Percentiles rank a stretch among this genome's conserved stretches.
These are phyloP conservation scores for Agrotis puta DNA, from an alignment of 2,888 invertebrate genomes.

Conservation along the genomic window DNA sequence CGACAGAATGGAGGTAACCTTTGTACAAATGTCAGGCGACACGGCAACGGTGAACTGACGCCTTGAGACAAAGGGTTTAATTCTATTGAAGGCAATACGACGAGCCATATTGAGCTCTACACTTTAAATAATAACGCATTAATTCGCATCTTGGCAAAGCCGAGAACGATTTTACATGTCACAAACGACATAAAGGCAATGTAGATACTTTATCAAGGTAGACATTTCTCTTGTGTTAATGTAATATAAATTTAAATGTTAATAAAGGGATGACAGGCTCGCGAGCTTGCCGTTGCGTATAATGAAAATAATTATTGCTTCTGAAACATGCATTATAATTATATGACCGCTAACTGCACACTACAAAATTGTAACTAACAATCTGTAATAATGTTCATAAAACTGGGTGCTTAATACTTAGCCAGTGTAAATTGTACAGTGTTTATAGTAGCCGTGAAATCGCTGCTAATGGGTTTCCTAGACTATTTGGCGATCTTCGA, in stretches of 20 bases:
- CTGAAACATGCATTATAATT: slow-evolving; percentile 80
- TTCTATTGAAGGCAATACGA: slow-evolving; percentile 76
- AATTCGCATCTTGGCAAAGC: slow-evolving; percentile 66
- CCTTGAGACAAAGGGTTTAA: slow-evolving; percentile 90
- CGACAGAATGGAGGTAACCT: slow-evolving; percentile 86
- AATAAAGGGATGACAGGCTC: slow-evolving; percentile 84
- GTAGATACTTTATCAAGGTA: slow-evolving; percentile 79
- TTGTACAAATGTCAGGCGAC: slow-evolving; percentile 89
- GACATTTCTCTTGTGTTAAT: slow-evolving; percentile 81
- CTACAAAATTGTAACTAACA: slow-evolving; percentile 68
- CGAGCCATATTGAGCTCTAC: slow-evolving; percentile 79
- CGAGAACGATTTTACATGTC: slow-evolving; percentile 75
- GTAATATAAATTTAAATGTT: slow-evolving; percentile 85
- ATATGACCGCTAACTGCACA: slow-evolving; percentile 70
- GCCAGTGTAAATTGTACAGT: slow-evolving; percentile 61
- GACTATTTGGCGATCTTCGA: slow-evolving; percentile 80
- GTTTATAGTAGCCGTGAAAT: slow-evolving; percentile 64
- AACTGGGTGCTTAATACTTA: slow-evolving; percentile 52
- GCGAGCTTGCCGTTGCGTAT: slow-evolving; percentile 75
- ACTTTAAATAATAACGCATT: slow-evolving; percentile 70
- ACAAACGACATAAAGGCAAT: slow-evolving; percentile 78
- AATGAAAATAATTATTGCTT: slow-evolving; percentile 81
- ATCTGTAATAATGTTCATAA: slow-evolving; percentile 56
- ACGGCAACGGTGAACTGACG: slow-evolving; percentile 82
- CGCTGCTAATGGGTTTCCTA: slow-evolving; percentile 83